Conservation (phyloP, 1,140 invertebrate species). For the Calliopsis andreniformis region DNA sequence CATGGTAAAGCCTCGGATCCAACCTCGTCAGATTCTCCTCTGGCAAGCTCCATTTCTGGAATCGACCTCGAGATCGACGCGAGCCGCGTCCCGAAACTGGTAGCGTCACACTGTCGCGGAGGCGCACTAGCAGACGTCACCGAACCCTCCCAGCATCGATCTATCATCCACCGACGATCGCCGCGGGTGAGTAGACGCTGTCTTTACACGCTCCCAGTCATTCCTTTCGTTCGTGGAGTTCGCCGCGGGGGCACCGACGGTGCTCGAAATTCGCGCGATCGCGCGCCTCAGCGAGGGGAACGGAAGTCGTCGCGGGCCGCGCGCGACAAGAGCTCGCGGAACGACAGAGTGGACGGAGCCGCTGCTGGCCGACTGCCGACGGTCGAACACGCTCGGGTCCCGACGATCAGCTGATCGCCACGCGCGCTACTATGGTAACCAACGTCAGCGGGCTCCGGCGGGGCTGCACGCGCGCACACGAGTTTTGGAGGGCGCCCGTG, state of each 20-base stretch:
- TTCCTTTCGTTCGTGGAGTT: neutral
- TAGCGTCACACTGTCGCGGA: no score
- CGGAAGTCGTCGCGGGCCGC: neutral
- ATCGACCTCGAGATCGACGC: conserved; percentile 4
- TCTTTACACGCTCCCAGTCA: no score
- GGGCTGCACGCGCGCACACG: conserved; percentile 45
- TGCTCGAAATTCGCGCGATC: neutral
- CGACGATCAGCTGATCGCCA: conserved; percentile 78
- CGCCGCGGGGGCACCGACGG: neutral
- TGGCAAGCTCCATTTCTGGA: conserved; percentile 22
- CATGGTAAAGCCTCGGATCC: neutral
- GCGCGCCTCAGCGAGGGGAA: neutral
- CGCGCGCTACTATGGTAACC: conserved; percentile 73
- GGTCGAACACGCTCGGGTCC: conserved; percentile 36
- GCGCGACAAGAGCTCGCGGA: conserved; percentile 32
- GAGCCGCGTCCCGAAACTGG: neutral
- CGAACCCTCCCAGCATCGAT: neutral
- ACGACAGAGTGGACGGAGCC: conserved; percentile 38
- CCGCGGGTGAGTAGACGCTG: neutral
- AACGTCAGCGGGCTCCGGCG: conserved; percentile 41
- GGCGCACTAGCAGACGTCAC: neutral
- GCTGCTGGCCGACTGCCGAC: conserved; percentile 44
- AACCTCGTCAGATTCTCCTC: neutral
- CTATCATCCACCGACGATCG: neutral
- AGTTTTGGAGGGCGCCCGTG: conserved; percentile 28